Base-by-base conservation (phyloP, 2,797 vertebrate species). In the Simalia tracyae region DNA sequence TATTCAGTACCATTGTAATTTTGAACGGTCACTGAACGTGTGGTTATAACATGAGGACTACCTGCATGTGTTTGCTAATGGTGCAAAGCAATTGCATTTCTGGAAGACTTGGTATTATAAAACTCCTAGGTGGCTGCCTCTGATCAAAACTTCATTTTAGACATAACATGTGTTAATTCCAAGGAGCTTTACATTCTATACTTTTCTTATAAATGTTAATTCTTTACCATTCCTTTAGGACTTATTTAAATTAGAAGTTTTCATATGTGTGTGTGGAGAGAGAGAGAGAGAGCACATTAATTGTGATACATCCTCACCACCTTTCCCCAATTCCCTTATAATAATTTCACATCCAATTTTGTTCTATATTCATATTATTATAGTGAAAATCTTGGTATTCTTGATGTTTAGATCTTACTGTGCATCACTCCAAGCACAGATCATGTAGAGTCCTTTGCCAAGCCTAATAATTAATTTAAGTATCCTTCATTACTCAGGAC, bases 151-250 rank as follows among this genome's bases (percentile, higher is more conserved):
- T 96, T 96, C 95, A 92, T 93, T 93, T 94, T 96, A 95, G 97
- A 93, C 92, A 96, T 95, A 97, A 94, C 95, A 96, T 97, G 95
- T 97, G 95, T 96, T 97, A 95, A 96, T 66, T 94, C 87, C 92
- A 96, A 91, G 3, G 96, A 97, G 95, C 96, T 96, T 97, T 96
- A 96, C 59, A 94, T 94, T 94, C 90, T 91, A 94, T 89, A 59
- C 93, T 94, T 95, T 87, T 92, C 72, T 93, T 97, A 95, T 93
- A 96, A 96, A 96, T 95, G 94, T 92, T 95, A 95, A 94, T 94
- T 92, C 91, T 95, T 84, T 95, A 91, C 60, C 91, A 89, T 91
- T 95, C 96, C 96, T 95, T 92, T 93, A 96, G 95, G 96, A 84
- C 91, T 93, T 91, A 96, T 96, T 97, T 96, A 95, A 96, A 95